phyloP scores from a whole-genome alignment of 1,140 invertebrate species.

The Microplitis mediator region DNA sequence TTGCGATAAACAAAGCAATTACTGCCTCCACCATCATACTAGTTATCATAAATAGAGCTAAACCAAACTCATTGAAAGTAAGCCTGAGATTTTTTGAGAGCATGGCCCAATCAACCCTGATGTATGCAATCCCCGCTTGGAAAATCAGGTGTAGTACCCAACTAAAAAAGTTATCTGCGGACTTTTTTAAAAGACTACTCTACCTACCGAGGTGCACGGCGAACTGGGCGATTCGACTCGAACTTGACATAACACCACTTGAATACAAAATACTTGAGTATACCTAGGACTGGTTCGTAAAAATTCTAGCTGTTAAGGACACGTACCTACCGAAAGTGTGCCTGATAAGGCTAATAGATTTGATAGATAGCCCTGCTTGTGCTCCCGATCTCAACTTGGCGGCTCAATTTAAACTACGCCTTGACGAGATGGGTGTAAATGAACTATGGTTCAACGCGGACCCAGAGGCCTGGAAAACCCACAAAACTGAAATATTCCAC shows the following conservation, averaged over 20 bases:
- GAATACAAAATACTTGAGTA: neutral
- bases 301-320: neutral
- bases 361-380: neutral
- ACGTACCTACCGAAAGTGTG: neutral
- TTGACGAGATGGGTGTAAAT: too few relatives aligned
- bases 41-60: neutral
- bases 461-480: too few relatives aligned
- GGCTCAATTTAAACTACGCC: too few relatives aligned
- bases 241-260: neutral
- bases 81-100: neutral
- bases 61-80: neutral
- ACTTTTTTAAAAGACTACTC: conserved; percentile 3
- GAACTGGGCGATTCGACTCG: neutral
- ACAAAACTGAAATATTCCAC: too few relatives aligned
- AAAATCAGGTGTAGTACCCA: neutral
- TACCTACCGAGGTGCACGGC: conserved; percentile 1
- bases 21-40: neutral
- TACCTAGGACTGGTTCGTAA: conserved; percentile 7
- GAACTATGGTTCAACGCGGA: too few relatives aligned
- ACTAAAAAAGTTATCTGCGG: neutral
- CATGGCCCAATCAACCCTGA: neutral
- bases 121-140: conserved; percentile 9
- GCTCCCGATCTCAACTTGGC: too few relatives aligned
- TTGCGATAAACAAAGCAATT: conserved; percentile 5
- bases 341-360: neutral